Evolutionary conservation across 2,888 invertebrate genomes (phyloP).

Genomic region (Cephus pulcher): DNA sequence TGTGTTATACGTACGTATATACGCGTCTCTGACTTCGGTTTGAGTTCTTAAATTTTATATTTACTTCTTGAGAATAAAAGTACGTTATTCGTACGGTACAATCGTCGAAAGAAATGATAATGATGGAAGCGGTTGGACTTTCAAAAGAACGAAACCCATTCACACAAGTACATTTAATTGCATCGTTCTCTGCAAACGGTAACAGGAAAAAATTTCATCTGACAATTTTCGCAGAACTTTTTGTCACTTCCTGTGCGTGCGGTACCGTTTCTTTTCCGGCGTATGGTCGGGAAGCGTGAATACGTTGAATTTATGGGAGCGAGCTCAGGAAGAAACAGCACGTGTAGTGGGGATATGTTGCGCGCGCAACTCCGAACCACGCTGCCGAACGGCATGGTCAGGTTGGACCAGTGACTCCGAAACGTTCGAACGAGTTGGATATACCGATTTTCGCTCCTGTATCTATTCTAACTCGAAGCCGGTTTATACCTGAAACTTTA

Average conservation of each 20-base stretch:
- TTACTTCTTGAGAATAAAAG: not conserved
- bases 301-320: not conserved
- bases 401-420: conserved; percentile 51
- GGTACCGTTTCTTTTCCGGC: conserved; percentile 45
- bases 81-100: not conserved
- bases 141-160: not conserved
- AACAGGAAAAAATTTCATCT: not conserved
- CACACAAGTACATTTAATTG: not conserved
- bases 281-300: conserved; percentile 9
- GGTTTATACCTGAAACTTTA: not conserved
- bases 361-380: conserved; percentile 57
- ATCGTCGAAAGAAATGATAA: not conserved
- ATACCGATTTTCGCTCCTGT: not conserved
- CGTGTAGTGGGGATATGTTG: conserved; percentile 29
- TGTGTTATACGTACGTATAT: not conserved
- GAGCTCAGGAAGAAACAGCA: not conserved
- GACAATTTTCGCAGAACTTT: not conserved
- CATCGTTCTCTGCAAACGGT: not conserved
- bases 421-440: conserved; percentile 39
- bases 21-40: not conserved
- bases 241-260: conserved; percentile 3
- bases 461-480: not conserved
- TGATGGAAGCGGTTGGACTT: not conserved
- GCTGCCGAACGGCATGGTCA: conserved; percentile 39
- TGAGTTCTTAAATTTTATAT: not conserved